A percentile compares a stretch with the other conserved stretches of the same genome.
Conservation (phyloP, 2,797 vertebrate species). For the Novumbra hubbsi region DNA sequence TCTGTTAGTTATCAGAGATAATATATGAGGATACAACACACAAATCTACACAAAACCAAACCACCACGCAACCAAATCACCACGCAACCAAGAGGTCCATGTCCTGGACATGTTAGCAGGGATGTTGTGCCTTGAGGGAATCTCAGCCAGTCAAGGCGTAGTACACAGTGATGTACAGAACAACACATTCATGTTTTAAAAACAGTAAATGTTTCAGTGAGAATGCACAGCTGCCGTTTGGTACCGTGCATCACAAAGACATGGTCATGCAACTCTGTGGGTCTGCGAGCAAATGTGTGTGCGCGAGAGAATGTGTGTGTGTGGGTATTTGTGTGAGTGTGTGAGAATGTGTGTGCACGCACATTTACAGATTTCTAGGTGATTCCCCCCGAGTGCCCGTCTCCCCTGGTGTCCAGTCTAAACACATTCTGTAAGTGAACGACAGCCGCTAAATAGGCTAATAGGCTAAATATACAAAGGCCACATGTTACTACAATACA, state of each 20-base stretch:
- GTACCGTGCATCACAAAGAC: too few species aligned
- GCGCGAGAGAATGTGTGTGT: background rate
- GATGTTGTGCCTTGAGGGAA: background rate
- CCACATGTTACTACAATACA: slow-evolving; percentile 26
- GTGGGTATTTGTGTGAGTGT: background rate
- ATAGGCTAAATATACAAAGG: slow-evolving; percentile 55
- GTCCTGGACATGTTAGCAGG: background rate
- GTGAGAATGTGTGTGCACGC: background rate
- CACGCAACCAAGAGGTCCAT: background rate
- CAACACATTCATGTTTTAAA: background rate
- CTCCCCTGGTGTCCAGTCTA: slow-evolving; percentile 46
- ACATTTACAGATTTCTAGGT: slow-evolving; percentile 40
- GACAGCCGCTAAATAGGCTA: slow-evolving; percentile 48
- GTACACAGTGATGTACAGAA: background rate
- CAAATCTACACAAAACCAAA: slow-evolving; percentile 3
- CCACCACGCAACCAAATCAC: too few species aligned
- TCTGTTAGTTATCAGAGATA: slow-evolving; percentile 29
- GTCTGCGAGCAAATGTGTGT: slow-evolving; percentile 1
- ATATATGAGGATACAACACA: slow-evolving; percentile 31
- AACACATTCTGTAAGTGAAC: slow-evolving; percentile 35
- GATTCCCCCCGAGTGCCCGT: slow-evolving; percentile 34
- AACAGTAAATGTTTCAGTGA: background rate
- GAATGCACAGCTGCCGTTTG: too few species aligned
- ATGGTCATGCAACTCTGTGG: background rate
- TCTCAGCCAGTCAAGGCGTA: background rate